Evolutionary conservation across 2,113 vertebrate species (phyloP).

Genomic region (Polypterus senegalus): DNA sequence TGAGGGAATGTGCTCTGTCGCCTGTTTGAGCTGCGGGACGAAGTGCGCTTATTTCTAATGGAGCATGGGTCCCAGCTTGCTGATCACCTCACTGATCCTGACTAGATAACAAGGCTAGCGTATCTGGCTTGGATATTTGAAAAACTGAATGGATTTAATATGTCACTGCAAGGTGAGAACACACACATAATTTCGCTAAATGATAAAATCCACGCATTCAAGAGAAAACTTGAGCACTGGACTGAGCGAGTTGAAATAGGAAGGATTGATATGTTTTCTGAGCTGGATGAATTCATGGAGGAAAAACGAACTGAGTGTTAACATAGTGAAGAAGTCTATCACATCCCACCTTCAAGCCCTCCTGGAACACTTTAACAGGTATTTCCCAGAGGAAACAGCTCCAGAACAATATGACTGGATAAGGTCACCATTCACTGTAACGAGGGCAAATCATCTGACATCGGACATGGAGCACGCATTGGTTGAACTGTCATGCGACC

Average conservation of each 20-base stretch:
- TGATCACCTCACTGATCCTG: conserved; percentile 3
- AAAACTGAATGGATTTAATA: background rate
- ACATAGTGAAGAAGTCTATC: too few species aligned
- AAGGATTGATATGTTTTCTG: too few species aligned
- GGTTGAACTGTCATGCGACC: too few species aligned
- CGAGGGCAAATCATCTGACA: too few species aligned
- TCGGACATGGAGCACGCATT: too few species aligned
- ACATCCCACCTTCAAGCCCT: too few species aligned
- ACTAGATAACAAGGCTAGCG: conserved; percentile 9
- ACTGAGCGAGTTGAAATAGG: conserved; percentile 1
- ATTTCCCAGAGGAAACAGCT: too few species aligned
- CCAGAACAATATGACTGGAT: too few species aligned
- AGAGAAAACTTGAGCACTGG: background rate
- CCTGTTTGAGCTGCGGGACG: conserved; percentile 1
- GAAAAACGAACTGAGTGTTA: too few species aligned
- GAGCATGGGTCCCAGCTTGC: conserved; percentile 4
- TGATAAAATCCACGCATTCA: conserved; percentile 7
- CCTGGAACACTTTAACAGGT: too few species aligned
- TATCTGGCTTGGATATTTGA: conserved; percentile 9
- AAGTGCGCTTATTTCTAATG: conserved; percentile 8
- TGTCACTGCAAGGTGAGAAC: conserved; percentile 11
- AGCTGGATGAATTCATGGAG: too few species aligned
- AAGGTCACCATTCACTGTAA: too few species aligned
- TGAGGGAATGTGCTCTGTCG: background rate
- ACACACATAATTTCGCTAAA: conserved; percentile 5